Percentiles rank a stretch among this genome's conserved stretches.
Conservation (phyloP, 64 coral and sea anemone genomes). For the Hydrozoanthus tunicans region DNA sequence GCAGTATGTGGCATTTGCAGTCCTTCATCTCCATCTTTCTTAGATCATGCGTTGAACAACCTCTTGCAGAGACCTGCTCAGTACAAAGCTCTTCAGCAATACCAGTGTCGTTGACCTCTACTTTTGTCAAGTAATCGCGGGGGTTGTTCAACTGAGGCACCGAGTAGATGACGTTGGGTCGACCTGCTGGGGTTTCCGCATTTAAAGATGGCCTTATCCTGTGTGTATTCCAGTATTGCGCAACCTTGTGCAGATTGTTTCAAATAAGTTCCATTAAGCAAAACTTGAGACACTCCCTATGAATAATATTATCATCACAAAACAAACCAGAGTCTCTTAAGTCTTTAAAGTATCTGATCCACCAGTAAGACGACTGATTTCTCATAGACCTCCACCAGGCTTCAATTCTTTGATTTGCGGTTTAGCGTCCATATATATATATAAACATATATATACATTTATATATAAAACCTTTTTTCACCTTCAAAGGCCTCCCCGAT, state of each 20-base stretch:
- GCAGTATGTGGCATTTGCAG: conserved; percentile 33
- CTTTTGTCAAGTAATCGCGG: conserved; percentile 1
- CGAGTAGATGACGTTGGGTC: conserved; percentile 20
- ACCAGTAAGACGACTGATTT: conserved; percentile 20
- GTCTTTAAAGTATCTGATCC: background rate
- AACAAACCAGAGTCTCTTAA: conserved; percentile 29
- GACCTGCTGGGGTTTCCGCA: conserved; percentile 25
- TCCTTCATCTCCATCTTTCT: conserved; percentile 49
- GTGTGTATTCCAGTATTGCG: conserved; percentile 51
- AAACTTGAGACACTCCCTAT: conserved; percentile 36
- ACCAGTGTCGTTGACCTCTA: conserved; percentile 31
- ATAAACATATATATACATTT: too few relatives aligned
- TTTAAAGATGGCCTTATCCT: conserved; percentile 36
- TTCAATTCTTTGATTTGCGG: conserved; percentile 50
- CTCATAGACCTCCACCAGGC: conserved; percentile 24
- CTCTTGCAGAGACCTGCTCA: background rate
- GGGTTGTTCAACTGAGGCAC: background rate
- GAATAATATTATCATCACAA: conserved; percentile 6
- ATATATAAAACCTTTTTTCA: background rate
- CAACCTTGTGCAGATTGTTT: conserved; percentile 30
- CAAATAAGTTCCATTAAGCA: conserved; percentile 38
- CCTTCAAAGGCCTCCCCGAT: background rate
- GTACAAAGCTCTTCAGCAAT: conserved; percentile 52
- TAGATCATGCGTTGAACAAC: conserved; percentile 31
- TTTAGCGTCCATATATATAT: conserved; percentile 29